Evolutionary conservation across 2,113 vertebrate species (phyloP).

Genomic region (Gila orcuttii): DNA sequence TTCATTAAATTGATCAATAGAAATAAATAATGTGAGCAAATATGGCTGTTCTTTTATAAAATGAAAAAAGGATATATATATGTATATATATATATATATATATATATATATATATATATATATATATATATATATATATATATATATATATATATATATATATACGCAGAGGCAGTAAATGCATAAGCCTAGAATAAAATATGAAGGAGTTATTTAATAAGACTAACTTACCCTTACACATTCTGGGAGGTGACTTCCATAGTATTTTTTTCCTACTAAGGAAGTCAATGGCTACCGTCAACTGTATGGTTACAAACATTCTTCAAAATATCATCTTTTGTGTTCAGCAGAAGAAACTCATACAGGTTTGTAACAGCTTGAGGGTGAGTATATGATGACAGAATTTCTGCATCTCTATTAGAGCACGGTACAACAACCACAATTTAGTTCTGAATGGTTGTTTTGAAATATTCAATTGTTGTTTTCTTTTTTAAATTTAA

Average conservation of each 20-base stretch:
- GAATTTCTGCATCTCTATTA: not conserved
- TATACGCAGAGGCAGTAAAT: not conserved
- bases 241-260: not conserved
- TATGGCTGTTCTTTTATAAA: not conserved
- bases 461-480: not conserved
- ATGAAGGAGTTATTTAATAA: not conserved
- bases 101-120: no score
- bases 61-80: not conserved
- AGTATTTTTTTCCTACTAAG: no score
- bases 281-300: no score
- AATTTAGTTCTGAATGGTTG: not conserved
- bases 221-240: not conserved
- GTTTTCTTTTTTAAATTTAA: not conserved
- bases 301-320: no score
- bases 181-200: not conserved
- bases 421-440: not conserved
- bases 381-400: no score
- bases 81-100: no score
- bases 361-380: no score
- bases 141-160: no score
- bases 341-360: no score
- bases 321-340: no score
- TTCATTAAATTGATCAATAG: not conserved
- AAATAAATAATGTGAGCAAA: not conserved
- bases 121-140: no score